These are phyloP conservation scores for Melinopterus prodromus DNA, from an alignment of 2,888 invertebrate species.

Conservation along the genomic window DNA sequence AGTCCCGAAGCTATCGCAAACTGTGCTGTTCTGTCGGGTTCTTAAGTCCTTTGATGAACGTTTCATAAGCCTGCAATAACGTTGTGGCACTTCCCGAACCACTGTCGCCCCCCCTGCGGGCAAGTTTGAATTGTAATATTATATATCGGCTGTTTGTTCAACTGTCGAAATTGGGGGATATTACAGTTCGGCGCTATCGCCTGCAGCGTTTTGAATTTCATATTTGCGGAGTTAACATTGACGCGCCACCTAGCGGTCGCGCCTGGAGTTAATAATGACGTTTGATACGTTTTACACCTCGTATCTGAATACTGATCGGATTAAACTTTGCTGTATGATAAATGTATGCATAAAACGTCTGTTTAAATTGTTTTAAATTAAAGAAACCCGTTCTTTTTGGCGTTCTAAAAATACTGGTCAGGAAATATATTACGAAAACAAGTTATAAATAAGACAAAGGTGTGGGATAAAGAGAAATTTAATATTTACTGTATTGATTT, in stretches of 20 bases:
- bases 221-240: conserved; percentile 58
- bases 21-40: conserved; percentile 6
- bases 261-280: conserved; percentile 32
- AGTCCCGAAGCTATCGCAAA: neutral
- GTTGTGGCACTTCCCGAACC: conserved; percentile 26
- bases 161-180: conserved; percentile 50
- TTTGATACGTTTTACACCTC: neutral
- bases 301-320: neutral
- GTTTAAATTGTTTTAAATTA: neutral
- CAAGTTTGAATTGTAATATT: conserved; percentile 44
- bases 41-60: conserved; percentile 11
- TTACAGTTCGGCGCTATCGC: conserved; percentile 54
- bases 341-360: too few relatives aligned
- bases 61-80: conserved; percentile 27
- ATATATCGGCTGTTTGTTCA: conserved; percentile 48
- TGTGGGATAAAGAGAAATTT: neutral
- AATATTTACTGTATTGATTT: neutral
- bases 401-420: neutral
- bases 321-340: too few relatives aligned
- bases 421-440: neutral
- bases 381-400: neutral
- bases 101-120: conserved; percentile 21
- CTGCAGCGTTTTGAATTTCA: conserved; percentile 58
- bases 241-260: conserved; percentile 48
- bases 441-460: neutral